Evolutionary conservation across 2,113 vertebrate species (phyloP).

Genomic region (Pterocles gutturalis): DNA sequence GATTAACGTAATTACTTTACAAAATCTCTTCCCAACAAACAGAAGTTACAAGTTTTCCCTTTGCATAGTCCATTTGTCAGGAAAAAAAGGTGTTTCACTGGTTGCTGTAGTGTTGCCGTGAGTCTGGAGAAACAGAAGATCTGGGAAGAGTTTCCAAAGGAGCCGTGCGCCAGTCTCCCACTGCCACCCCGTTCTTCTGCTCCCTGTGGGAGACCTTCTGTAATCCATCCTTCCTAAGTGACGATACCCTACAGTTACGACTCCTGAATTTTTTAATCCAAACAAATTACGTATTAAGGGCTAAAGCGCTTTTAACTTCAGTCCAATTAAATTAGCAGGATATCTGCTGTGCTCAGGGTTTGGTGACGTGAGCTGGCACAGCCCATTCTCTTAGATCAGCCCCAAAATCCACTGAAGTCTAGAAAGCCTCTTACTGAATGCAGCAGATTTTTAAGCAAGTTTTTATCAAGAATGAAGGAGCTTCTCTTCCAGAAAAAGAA

Average conservation of each 20-base stretch:
- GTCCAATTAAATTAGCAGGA: neutral
- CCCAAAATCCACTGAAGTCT: neutral
- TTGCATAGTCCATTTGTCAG: neutral
- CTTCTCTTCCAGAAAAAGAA: neutral
- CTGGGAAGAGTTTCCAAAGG: neutral
- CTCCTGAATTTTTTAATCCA: neutral
- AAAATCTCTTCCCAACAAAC: neutral
- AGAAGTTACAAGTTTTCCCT: neutral
- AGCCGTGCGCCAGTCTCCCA: neutral
- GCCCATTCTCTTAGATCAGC: neutral
- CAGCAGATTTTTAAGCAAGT: neutral
- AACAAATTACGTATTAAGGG: neutral
- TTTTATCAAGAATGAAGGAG: neutral
- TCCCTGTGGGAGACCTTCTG: neutral
- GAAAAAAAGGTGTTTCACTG: neutral
- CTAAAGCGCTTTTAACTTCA: neutral
- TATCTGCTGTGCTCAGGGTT: neutral
- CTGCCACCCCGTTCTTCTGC: neutral
- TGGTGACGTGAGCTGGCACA: neutral
- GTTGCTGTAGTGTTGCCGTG: neutral
- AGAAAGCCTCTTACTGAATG: neutral
- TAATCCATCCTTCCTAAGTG: neutral
- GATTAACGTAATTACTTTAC: neutral
- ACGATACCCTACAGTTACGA: neutral
- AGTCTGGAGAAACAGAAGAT: neutral